Evolutionary conservation across 2,797 vertebrate genomes (phyloP).

Genomic region (Sternarchorhynchus goeldii): DNA sequence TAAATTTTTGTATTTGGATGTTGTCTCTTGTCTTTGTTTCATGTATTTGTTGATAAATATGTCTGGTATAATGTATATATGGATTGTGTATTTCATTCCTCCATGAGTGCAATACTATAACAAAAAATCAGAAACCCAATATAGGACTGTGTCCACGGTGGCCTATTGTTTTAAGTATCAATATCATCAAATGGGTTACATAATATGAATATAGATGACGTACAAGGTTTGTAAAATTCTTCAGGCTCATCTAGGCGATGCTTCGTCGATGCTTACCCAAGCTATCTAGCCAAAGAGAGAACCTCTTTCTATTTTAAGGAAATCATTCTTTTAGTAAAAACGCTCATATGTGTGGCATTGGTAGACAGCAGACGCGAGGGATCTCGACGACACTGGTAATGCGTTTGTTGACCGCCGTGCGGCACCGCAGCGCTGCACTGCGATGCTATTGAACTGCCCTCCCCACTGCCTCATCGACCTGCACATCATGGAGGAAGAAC

Average conservation of each 20-base stretch:
- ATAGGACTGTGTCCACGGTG: too few relatives aligned
- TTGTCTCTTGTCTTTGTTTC: background rate
- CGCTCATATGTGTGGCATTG: background rate
- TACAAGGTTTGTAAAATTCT: background rate
- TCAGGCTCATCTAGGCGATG: too few relatives aligned
- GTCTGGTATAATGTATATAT: background rate
- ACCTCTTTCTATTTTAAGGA: too few relatives aligned
- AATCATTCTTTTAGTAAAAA: background rate
- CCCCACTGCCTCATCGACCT: conserved; percentile 44
- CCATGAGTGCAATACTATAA: too few relatives aligned
- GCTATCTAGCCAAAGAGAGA: too few relatives aligned
- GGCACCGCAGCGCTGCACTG: conserved; percentile 51
- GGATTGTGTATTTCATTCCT: too few relatives aligned
- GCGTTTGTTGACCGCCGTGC: conserved; percentile 12
- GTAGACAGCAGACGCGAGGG: background rate
- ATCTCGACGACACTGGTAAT: background rate
- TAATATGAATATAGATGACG: background rate
- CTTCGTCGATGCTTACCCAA: too few relatives aligned
- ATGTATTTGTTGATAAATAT: background rate
- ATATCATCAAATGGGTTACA: too few relatives aligned
- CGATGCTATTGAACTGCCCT: conserved; percentile 49
- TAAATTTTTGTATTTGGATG: conserved; percentile 7
- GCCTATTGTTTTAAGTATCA: too few relatives aligned
- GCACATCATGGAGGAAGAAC: conserved; percentile 71
- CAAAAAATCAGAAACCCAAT: too few relatives aligned